These are phyloP conservation scores for Leptinotarsa juncta DNA, from an alignment of 2,888 invertebrate species.

Conservation along the genomic window DNA sequence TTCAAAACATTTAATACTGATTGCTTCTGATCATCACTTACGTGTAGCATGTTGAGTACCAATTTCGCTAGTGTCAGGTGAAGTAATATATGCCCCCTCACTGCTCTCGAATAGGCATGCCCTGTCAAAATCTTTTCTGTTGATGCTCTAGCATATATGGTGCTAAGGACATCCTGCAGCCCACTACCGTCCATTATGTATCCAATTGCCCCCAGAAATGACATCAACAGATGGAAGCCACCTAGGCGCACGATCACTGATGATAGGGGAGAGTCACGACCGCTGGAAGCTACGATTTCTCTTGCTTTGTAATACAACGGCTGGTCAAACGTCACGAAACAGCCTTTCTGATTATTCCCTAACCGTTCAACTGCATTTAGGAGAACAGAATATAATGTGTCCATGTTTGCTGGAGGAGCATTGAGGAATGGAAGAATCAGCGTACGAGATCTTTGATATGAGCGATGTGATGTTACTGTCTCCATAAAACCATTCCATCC, in stretches of 20 bases:
- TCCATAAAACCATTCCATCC: background rate
- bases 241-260: slow-evolving; percentile 45
- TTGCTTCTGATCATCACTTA: slow-evolving; percentile 4
- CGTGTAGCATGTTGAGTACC: background rate
- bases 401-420: background rate
- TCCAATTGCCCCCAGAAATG: slow-evolving; percentile 58
- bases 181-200: slow-evolving; percentile 61
- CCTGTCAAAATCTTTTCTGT: slow-evolving; percentile 40
- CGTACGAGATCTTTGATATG: background rate
- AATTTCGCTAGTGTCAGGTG: background rate
- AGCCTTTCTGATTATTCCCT: background rate
- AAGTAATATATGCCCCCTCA: background rate
- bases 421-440: background rate
- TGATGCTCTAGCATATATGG: slow-evolving; percentile 32
- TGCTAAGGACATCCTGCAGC: slow-evolving; percentile 33
- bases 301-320: background rate
- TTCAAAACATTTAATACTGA: slow-evolving; percentile 21
- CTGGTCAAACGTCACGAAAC: slow-evolving; percentile 15
- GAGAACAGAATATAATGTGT: background rate
- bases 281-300: background rate
- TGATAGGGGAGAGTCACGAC: background rate
- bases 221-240: slow-evolving; percentile 56
- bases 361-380: background rate
- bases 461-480: background rate
- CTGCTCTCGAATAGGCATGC: slow-evolving; percentile 24